Evolutionary conservation across 64 coral and sea anemone species (phyloP).

Genomic region (Platygyra sinensis): DNA sequence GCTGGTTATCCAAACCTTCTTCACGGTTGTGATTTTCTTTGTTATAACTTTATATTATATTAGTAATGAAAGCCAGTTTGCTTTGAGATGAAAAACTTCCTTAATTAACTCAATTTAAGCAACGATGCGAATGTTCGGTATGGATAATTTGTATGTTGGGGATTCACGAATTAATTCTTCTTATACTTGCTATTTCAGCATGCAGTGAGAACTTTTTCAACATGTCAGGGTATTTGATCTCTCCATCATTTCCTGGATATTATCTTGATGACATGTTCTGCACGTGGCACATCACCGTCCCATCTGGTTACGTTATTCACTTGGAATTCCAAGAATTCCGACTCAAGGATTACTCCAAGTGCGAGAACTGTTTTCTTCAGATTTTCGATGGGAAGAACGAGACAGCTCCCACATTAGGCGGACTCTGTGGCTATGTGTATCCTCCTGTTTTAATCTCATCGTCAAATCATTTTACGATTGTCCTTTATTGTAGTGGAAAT

Average conservation of each 20-base stretch:
- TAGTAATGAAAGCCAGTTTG: no score
- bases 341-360: background rate
- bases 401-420: background rate
- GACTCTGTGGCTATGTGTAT: background rate
- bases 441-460: background rate
- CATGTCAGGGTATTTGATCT: slow-evolving; percentile 2
- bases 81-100: no score
- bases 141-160: background rate
- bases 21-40: no score
- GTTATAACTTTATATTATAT: no score
- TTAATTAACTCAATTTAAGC: no score
- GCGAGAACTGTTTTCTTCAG: background rate
- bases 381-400: background rate
- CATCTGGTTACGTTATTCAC: background rate
- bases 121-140: no score
- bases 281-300: background rate
- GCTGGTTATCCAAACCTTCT: no score
- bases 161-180: background rate
- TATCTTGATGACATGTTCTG: background rate
- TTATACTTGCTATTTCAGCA: background rate
- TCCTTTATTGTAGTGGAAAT: background rate
- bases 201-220: background rate
- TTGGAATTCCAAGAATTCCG: background rate
- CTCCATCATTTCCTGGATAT: background rate
- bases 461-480: background rate